These are phyloP conservation scores for Micrasema minimum DNA, from an alignment of 1,140 invertebrate genomes.

Conservation along the genomic window DNA sequence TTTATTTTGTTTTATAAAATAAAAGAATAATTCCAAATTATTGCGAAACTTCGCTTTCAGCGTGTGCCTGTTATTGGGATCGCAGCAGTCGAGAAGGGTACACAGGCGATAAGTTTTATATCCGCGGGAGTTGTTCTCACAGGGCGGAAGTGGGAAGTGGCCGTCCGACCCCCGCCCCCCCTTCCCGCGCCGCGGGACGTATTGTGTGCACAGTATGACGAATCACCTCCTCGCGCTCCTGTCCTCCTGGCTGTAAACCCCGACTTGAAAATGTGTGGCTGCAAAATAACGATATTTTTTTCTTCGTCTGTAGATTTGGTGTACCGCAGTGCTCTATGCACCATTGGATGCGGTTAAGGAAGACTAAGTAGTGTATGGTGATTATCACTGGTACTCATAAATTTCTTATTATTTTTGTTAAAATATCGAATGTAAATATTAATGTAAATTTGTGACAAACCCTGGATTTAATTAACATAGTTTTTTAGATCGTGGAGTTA, in stretches of 20 bases:
- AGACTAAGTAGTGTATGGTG: no score
- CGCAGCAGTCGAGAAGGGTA: neutral
- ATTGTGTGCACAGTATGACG: neutral
- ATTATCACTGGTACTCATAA: no score
- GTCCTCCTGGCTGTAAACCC: neutral
- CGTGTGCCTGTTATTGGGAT: constrained; percentile 1
- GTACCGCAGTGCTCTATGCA: no score
- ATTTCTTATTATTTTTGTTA: no score
- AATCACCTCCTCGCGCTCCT: constrained; percentile 12
- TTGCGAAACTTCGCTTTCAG: constrained; percentile 5
- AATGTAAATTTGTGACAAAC: no score
- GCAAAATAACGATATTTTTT: neutral
- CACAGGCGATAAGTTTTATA: constrained; percentile 12
- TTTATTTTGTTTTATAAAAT: no score
- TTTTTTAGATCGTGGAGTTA: no score
- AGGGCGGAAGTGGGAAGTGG: neutral
- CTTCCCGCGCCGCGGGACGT: neutral
- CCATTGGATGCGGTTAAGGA: no score
- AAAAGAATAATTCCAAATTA: no score
- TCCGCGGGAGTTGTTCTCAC: constrained; percentile 6
- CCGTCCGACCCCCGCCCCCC: neutral
- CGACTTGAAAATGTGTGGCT: constrained; percentile 2
- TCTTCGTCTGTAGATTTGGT: no score
- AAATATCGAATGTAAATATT: no score
- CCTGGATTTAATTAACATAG: no score